phyloP scores from a whole-genome alignment of 2,888 invertebrate species.

The Matsumyia berberina region DNA sequence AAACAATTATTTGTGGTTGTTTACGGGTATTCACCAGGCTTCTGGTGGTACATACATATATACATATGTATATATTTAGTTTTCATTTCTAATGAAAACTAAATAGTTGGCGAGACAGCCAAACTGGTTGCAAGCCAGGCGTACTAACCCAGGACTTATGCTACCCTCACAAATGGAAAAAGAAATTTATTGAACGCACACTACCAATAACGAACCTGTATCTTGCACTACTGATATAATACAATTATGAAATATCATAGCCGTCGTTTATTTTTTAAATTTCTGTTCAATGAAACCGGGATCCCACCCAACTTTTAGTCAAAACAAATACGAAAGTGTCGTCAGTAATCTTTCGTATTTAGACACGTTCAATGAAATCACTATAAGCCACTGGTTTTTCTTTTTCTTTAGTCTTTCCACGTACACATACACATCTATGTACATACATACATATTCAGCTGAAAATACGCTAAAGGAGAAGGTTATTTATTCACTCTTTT shows the following conservation, averaged over 20 bases:
- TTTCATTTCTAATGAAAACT: too few relatives aligned
- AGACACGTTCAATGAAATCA: conserved; percentile 11
- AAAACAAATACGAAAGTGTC: conserved; percentile 4
- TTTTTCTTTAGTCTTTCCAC: not conserved
- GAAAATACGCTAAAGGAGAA: too few relatives aligned
- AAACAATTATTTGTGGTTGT: too few relatives aligned
- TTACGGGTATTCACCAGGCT: too few relatives aligned
- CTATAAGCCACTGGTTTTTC: not conserved
- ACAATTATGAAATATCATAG: not conserved
- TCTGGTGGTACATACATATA: too few relatives aligned
- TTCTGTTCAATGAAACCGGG: not conserved
- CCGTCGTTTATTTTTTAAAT: too few relatives aligned
- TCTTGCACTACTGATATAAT: conserved; percentile 3
- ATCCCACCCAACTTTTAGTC: not conserved
- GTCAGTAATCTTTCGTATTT: not conserved
- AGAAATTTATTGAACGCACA: not conserved
- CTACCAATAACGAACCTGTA: not conserved
- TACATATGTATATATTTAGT: too few relatives aligned
- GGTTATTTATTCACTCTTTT: not conserved
- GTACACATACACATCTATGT: not conserved
- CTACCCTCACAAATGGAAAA: too few relatives aligned
- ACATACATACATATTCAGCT: too few relatives aligned
- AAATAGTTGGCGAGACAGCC: too few relatives aligned
- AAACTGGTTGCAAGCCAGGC: too few relatives aligned
- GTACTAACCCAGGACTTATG: too few relatives aligned